A percentile compares a stretch with the other conserved stretches of the same genome.
Conservation (phyloP, 2,113 vertebrate genomes). For the Prunella fulvescens region DNA sequence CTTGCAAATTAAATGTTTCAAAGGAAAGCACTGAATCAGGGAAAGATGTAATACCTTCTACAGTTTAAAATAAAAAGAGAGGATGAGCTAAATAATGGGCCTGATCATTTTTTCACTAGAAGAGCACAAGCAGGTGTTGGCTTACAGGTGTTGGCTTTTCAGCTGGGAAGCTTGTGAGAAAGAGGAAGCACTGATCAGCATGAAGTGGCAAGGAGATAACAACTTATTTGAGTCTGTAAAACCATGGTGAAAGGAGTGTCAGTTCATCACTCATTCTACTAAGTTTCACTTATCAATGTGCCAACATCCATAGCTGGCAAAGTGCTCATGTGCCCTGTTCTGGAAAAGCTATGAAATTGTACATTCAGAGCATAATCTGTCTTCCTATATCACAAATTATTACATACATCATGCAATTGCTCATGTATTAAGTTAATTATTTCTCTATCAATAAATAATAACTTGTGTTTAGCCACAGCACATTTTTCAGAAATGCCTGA, state of each 20-base stretch:
- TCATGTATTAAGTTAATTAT: background rate
- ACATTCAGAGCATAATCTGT: background rate
- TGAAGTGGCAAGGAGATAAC: background rate
- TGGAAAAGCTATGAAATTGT: background rate
- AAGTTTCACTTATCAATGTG: background rate
- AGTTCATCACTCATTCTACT: background rate
- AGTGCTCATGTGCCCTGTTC: background rate
- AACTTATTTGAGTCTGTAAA: background rate
- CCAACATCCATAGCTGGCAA: background rate
- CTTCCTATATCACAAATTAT: background rate
- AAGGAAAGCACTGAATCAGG: background rate
- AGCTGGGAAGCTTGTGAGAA: background rate
- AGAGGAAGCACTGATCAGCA: background rate
- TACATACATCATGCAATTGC: background rate
- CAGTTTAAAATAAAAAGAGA: background rate
- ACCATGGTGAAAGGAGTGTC: background rate
- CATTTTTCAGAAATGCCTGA: background rate
- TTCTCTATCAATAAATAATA: constrained; percentile 11
- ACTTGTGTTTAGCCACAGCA: background rate
- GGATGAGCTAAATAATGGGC: background rate
- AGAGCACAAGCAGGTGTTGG: background rate
- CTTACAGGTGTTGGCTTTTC: background rate
- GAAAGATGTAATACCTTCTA: background rate
- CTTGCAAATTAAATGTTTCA: background rate
- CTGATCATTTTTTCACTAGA: background rate